A percentile compares a stretch with the other conserved stretches of the same genome.
Evolutionary conservation across 2,113 vertebrate species (phyloP).

Genomic region (Dromaius novaehollandiae): DNA sequence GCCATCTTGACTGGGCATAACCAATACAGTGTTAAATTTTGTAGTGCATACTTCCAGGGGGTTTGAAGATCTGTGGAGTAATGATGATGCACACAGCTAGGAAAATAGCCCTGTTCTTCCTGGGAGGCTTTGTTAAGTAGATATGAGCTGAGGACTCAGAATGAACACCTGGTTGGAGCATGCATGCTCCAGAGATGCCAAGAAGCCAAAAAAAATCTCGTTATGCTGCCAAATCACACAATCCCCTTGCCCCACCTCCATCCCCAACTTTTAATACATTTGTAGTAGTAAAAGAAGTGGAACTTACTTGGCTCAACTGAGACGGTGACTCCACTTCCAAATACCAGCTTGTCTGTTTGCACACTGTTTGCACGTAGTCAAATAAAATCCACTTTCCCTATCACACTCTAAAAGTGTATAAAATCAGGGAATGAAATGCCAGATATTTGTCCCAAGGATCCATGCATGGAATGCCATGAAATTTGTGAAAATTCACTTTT

Average conservation of each 20-base stretch:
- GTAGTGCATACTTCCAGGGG: too few relatives aligned
- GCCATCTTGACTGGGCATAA: background rate
- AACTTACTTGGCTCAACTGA: slow-evolving; percentile 17
- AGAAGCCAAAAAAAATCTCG: background rate
- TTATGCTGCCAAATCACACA: background rate
- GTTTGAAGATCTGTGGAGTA: background rate
- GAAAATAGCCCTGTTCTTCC: background rate
- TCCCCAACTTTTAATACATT: background rate
- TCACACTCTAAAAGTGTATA: background rate
- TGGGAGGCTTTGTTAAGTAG: background rate
- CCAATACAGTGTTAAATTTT: background rate
- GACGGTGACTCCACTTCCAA: background rate
- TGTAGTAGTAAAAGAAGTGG: background rate
- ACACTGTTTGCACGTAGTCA: background rate
- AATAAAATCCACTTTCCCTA: background rate
- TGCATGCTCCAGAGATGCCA: background rate
- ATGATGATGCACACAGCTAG: background rate
- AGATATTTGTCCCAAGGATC: background rate
- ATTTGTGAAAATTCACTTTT: background rate
- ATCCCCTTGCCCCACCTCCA: background rate
- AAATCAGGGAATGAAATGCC: background rate
- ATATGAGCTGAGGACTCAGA: background rate
- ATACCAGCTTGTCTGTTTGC: slow-evolving; percentile 16
- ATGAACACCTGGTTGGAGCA: background rate
- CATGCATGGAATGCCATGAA: too few relatives aligned